phyloP scores from a whole-genome alignment of 1,140 invertebrate species.

The Cherax quadricarinatus region DNA sequence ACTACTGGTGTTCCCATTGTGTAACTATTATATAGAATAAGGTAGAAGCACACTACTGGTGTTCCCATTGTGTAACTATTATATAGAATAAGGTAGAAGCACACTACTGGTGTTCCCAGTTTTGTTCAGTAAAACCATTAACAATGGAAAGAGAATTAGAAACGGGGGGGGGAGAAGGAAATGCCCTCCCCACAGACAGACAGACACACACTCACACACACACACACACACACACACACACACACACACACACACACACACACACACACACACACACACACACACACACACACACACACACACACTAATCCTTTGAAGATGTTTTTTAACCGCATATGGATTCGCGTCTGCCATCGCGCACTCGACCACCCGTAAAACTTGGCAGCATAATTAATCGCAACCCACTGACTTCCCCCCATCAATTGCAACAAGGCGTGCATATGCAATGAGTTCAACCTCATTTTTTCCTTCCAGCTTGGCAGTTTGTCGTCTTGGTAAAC shows the following conservation, averaged over 20 bases:
- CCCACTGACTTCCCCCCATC: slow-evolving; percentile 53
- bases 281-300: background rate
- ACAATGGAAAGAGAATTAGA: too few relatives aligned
- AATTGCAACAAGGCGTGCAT: slow-evolving; percentile 59
- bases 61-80: too few relatives aligned
- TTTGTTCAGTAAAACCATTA: too few relatives aligned
- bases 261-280: background rate
- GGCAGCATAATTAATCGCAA: slow-evolving; percentile 63
- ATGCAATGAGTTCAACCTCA: slow-evolving; percentile 25
- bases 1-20: too few relatives aligned
- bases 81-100: too few relatives aligned
- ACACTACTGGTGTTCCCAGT: too few relatives aligned
- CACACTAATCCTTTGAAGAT: slow-evolving; percentile 36
- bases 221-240: slow-evolving; percentile 13
- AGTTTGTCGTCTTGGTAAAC: background rate
- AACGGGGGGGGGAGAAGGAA: too few relatives aligned
- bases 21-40: too few relatives aligned
- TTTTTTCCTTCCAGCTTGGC: background rate
- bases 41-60: too few relatives aligned
- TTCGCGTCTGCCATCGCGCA: slow-evolving; percentile 41
- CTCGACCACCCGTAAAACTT: slow-evolving; percentile 38
- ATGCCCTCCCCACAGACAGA: too few relatives aligned
- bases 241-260: background rate
- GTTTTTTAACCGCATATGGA: slow-evolving; percentile 52
- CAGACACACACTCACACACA: too few relatives aligned